phyloP scores from a whole-genome alignment of 2,888 invertebrate species.

The Chirona hameri region DNA sequence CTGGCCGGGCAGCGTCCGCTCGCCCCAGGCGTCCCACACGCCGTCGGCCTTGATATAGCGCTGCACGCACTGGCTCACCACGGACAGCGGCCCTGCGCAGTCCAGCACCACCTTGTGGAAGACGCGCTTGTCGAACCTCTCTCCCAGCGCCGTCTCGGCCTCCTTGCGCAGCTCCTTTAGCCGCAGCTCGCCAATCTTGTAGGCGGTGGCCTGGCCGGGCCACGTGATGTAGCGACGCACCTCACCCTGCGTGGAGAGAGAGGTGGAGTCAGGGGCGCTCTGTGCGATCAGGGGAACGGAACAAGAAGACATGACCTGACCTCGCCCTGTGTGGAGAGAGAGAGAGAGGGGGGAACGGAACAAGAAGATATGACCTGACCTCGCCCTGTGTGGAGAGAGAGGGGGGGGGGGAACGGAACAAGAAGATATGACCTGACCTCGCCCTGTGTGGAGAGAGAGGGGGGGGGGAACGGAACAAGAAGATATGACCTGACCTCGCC shows the following conservation, averaged over 20 bases:
- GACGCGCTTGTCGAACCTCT: conserved; percentile 44
- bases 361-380: too few species aligned
- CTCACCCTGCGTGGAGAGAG: conserved; percentile 40
- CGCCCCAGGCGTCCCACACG: conserved; percentile 13
- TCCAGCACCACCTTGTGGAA: conserved; percentile 46
- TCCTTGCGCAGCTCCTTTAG: conserved; percentile 43
- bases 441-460: too few species aligned
- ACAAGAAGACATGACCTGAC: too few species aligned
- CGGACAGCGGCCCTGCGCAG: conserved; percentile 43
- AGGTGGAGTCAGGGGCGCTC: background rate
- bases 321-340: too few species aligned
- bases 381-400: too few species aligned
- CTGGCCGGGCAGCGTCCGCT: background rate
- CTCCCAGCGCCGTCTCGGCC: conserved; percentile 44
- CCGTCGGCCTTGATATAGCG: conserved; percentile 39
- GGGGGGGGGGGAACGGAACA: too few species aligned
- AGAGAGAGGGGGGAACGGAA: too few species aligned
- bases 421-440: too few species aligned
- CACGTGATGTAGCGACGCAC: conserved; percentile 45
- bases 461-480: too few species aligned
- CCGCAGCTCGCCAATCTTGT: conserved; percentile 45
- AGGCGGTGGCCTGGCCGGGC: conserved; percentile 46
- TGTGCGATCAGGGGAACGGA: too few species aligned
- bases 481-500: too few species aligned
- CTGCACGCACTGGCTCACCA: conserved; percentile 43